Evolutionary conservation across 2,113 vertebrate species (phyloP).

Genomic region (Hoplias malabaricus): DNA sequence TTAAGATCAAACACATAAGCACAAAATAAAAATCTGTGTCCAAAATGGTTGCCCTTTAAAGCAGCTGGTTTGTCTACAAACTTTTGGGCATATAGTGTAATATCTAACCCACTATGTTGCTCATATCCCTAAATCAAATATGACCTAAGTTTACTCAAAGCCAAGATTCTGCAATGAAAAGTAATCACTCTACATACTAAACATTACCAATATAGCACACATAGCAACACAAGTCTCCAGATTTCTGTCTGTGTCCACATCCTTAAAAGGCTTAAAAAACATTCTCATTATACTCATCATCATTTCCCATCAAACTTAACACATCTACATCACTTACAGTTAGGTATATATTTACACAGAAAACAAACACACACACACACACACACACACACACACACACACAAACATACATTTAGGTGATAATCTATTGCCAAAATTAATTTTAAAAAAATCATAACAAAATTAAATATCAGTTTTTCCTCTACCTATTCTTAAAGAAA

Average conservation of each 20-base stretch:
- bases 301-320: background rate
- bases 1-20: no score
- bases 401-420: no score
- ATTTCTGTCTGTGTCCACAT: background rate
- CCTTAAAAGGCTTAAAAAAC: conserved; percentile 5
- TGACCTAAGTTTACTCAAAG: background rate
- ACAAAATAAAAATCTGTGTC: no score
- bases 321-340: background rate
- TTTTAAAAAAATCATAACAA: background rate
- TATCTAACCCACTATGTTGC: no score
- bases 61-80: no score
- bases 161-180: background rate
- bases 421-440: no score
- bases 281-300: background rate
- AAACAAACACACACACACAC: background rate
- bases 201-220: background rate
- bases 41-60: no score
- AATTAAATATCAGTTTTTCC: no score
- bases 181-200: background rate
- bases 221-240: background rate
- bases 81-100: no score
- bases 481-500: no score
- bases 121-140: background rate
- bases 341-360: background rate
- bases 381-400: background rate